phyloP scores from a whole-genome alignment of 2,888 invertebrate genomes.

The Dione juno region DNA sequence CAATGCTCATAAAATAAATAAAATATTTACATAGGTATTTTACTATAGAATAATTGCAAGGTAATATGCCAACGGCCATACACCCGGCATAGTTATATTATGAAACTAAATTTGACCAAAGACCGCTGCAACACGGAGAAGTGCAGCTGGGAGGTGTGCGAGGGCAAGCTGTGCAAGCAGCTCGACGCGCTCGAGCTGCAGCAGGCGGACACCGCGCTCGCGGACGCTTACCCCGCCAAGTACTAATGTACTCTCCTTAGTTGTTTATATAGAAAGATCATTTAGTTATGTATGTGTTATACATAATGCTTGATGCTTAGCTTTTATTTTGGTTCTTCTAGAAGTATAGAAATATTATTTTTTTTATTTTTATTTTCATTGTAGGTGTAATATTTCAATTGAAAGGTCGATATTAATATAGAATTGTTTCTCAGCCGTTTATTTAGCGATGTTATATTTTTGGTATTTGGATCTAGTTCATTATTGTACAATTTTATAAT shows the following conservation, averaged over 20 bases:
- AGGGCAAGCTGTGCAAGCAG: conserved; percentile 77
- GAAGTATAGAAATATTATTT: too few species aligned
- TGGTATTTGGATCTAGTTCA: not conserved
- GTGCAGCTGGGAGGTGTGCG: conserved; percentile 77
- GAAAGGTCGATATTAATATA: too few species aligned
- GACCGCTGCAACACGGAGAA: conserved; percentile 77
- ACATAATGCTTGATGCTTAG: too few species aligned
- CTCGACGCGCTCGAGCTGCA: conserved; percentile 73
- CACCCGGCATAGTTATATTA: too few species aligned
- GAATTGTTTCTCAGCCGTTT: too few species aligned
- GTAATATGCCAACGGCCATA: too few species aligned
- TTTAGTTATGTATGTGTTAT: too few species aligned
- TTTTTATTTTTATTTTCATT: not conserved
- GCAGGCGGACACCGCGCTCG: conserved; percentile 59
- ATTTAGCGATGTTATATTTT: not conserved
- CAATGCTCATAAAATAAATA: too few species aligned
- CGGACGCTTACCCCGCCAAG: conserved; percentile 51
- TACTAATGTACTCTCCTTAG: conserved; percentile 37
- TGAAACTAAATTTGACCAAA: conserved; percentile 45
- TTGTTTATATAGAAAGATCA: too few species aligned
- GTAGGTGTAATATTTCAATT: not conserved
- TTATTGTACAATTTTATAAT: not conserved
- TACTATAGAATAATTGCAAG: too few species aligned
- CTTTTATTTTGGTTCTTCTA: too few species aligned
- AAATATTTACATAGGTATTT: too few species aligned